Evolutionary conservation across 2,113 vertebrate species (phyloP).

Genomic region (Poecilia latipinna): DNA sequence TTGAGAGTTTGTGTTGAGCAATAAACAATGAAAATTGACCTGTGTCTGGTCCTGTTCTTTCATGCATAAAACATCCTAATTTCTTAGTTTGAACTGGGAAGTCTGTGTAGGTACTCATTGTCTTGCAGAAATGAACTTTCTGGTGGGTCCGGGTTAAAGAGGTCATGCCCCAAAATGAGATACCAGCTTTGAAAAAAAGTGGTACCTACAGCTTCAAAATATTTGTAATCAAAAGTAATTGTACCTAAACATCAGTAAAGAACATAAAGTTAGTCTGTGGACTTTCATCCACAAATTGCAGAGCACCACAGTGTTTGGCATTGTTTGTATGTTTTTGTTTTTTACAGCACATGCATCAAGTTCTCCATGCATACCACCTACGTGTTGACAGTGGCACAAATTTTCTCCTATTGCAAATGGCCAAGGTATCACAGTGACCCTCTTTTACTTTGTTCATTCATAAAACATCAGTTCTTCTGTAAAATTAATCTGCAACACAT

Average conservation of each 20-base stretch:
- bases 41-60: not conserved
- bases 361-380: slow-evolving; percentile 37
- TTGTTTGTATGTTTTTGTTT: slow-evolving; percentile 38
- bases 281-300: slow-evolving; percentile 43
- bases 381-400: slow-evolving; percentile 5
- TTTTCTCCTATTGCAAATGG: slow-evolving; percentile 4
- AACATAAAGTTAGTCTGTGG: slow-evolving; percentile 27
- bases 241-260: slow-evolving; percentile 32
- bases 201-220: slow-evolving; percentile 26
- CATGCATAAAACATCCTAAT: not conserved
- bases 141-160: slow-evolving; percentile 26
- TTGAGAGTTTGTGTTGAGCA: slow-evolving; percentile 12
- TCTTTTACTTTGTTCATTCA: not conserved
- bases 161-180: slow-evolving; percentile 32
- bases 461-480: not conserved
- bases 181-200: slow-evolving; percentile 22
- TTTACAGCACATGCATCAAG: slow-evolving; percentile 17
- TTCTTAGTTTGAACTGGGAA: not conserved
- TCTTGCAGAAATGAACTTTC: slow-evolving; percentile 7
- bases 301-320: slow-evolving; percentile 23
- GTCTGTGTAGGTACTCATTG: not conserved
- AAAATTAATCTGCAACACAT: not conserved
- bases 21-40: not conserved
- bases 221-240: slow-evolving; percentile 41
- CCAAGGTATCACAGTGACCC: not conserved